A percentile compares a stretch with the other conserved stretches of the same genome.
phyloP scores from a whole-genome alignment of 2,797 vertebrate genomes.

The Danionella dracula region DNA sequence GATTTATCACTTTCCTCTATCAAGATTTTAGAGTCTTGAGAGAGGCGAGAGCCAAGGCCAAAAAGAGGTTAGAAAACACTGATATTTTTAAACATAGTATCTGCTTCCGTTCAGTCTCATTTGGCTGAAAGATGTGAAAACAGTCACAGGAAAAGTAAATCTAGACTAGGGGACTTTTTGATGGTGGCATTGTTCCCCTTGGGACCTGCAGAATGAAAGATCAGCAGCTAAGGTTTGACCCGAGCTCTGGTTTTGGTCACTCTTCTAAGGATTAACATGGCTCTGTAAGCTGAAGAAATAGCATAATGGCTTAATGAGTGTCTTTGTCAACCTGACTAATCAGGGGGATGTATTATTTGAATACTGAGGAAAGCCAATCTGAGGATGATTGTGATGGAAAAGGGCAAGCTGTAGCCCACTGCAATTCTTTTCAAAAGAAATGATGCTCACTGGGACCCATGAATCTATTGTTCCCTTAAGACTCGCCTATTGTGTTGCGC shows the following conservation, averaged over 20 bases:
- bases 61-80: conserved; percentile 32
- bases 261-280: not conserved
- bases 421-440: conserved; percentile 43
- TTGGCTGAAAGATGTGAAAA: conserved; percentile 71
- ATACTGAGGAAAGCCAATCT: conserved; percentile 50
- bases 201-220: conserved; percentile 34
- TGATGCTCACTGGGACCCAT: conserved; percentile 29
- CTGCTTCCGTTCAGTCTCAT: conserved; percentile 66
- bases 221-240: conserved; percentile 26
- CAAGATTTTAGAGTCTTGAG: conserved; percentile 5
- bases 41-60: not conserved
- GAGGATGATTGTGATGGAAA: conserved; percentile 45
- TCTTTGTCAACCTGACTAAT: too few species aligned
- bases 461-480: conserved; percentile 53
- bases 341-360: conserved; percentile 34
- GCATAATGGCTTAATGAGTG: conserved; percentile 10
- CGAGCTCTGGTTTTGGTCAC: not conserved
- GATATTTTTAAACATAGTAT: conserved; percentile 68
- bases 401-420: conserved; percentile 22
- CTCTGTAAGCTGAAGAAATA: not conserved
- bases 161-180: conserved; percentile 62
- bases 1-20: not conserved
- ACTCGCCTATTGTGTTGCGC: conserved; percentile 48
- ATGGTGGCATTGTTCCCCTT: conserved; percentile 74
- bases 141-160: conserved; percentile 81